A percentile compares a stretch with the other conserved stretches of the same genome.
phyloP scores from a whole-genome alignment of 2,888 invertebrate genomes.

The Lomographa bimaculata region DNA sequence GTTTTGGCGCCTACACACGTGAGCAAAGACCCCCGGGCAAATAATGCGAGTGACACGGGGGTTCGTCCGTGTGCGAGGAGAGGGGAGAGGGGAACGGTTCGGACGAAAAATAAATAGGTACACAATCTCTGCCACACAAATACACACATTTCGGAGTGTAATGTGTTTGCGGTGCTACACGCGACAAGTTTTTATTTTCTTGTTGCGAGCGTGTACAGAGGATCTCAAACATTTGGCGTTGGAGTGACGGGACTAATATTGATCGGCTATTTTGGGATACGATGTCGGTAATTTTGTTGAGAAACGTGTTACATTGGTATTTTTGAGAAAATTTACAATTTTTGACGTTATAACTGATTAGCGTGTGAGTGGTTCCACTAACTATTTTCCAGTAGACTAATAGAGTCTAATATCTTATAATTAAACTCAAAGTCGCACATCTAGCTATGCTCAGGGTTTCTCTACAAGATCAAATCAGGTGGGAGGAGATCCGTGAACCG shows the following conservation, averaged over 20 bases:
- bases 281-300: no score
- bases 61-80: conserved; percentile 29
- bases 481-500: no score
- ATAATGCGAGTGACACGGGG: conserved; percentile 63
- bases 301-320: no score
- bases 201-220: conserved; percentile 27
- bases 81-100: conserved; percentile 38
- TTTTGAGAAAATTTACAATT: no score
- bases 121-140: conserved; percentile 70
- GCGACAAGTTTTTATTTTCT: conserved; percentile 53
- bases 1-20: conserved; percentile 61
- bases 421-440: no score
- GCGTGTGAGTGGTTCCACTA: no score
- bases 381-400: no score
- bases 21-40: conserved; percentile 62
- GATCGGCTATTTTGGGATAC: conserved; percentile 10
- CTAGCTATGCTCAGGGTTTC: no score
- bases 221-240: conserved; percentile 14
- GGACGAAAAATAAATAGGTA: conserved; percentile 74
- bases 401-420: no score
- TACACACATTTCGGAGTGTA: conserved; percentile 67
- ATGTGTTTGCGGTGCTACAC: conserved; percentile 71
- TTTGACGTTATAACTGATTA: no score
- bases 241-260: conserved; percentile 14
- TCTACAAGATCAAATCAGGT: no score